phyloP scores from a whole-genome alignment of 2,113 vertebrate genomes.

The Trogon surrucura region DNA sequence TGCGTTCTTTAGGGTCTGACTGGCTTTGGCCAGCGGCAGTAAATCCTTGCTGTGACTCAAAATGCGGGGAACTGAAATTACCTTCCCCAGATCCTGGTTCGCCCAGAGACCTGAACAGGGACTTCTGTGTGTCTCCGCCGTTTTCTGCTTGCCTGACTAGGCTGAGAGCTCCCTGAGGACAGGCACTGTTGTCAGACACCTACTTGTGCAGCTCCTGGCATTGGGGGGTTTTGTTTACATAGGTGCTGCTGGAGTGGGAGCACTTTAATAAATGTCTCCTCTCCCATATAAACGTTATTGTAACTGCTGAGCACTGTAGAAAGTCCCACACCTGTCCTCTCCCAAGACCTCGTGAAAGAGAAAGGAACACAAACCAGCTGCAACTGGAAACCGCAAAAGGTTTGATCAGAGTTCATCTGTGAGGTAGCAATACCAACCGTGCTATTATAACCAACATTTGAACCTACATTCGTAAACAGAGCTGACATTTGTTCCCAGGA shows the following conservation, averaged over 20 bases:
- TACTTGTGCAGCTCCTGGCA: background rate
- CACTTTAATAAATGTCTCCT: background rate
- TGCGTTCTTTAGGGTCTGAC: background rate
- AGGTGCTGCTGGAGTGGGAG: background rate
- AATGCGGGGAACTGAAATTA: background rate
- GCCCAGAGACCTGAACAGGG: background rate
- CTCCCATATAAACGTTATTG: background rate
- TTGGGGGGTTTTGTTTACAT: background rate
- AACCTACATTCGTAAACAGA: background rate
- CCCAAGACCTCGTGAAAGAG: background rate
- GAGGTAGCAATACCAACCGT: background rate
- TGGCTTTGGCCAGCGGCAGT: background rate
- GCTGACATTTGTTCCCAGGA: slow-evolving; percentile 23
- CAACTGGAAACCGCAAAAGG: background rate
- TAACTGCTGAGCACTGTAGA: background rate
- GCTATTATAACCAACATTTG: background rate
- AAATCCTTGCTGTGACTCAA: background rate
- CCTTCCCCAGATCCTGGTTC: background rate
- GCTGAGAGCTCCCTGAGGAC: background rate
- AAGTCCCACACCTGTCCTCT: background rate
- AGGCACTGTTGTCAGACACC: background rate
- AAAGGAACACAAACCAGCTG: slow-evolving; percentile 3
- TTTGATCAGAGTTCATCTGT: background rate
- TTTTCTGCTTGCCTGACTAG: background rate
- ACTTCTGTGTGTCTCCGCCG: background rate